Conservation (phyloP, 1,140 invertebrate species). For the Neodiprion pinetum region DNA sequence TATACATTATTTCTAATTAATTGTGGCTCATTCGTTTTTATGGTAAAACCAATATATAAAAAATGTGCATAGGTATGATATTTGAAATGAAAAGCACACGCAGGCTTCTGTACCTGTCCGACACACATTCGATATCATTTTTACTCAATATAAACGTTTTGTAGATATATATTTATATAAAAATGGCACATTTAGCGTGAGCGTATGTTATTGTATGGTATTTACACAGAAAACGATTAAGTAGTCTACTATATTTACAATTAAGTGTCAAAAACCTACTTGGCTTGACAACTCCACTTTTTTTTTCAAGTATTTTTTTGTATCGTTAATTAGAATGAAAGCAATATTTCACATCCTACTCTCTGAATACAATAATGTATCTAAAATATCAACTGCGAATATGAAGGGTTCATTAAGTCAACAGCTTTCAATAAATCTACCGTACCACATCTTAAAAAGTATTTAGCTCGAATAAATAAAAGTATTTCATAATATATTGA, state of each 20-base stretch:
- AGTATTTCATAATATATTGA: no score
- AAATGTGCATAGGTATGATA: conserved; percentile 29
- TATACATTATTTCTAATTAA: neutral
- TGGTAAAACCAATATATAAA: neutral
- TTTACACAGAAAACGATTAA: neutral
- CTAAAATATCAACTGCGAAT: neutral
- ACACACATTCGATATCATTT: conserved; percentile 27
- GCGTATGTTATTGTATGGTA: conserved; percentile 21
- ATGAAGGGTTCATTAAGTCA: no score
- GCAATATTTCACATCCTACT: neutral
- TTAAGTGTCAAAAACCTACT: neutral
- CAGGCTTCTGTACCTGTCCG: conserved; percentile 22
- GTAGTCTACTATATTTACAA: neutral
- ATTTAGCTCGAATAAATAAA: no score
- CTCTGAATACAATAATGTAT: neutral
- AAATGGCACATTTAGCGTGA: conserved; percentile 43
- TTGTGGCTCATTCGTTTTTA: neutral
- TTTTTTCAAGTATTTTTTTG: no score
- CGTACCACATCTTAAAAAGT: no score
- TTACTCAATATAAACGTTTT: conserved; percentile 33
- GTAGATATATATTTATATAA: conserved; percentile 37
- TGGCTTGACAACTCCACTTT: neutral
- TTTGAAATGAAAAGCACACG: conserved; percentile 29
- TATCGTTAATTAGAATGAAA: neutral
- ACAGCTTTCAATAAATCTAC: no score